phyloP scores from a whole-genome alignment of 1,140 invertebrate species.

The Bombyx mandarina region DNA sequence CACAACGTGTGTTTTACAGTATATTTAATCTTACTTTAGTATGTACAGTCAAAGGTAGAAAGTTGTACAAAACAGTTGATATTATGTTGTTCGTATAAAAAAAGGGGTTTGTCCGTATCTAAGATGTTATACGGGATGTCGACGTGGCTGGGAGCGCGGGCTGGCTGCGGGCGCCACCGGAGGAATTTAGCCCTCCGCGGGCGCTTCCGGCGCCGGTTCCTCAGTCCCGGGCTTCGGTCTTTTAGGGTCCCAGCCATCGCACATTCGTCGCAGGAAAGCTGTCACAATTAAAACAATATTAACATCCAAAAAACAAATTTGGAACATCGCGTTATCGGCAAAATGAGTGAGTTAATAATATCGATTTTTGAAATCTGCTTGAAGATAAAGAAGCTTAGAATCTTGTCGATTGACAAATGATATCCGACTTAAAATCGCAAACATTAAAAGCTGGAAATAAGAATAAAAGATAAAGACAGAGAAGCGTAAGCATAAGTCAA shows the following conservation, averaged over 20 bases:
- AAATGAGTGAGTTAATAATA: conserved; percentile 10
- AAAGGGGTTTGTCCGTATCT: conserved; percentile 47
- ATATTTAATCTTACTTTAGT: conserved; percentile 59
- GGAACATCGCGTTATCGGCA: conserved; percentile 8
- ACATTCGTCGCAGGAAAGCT: conserved; percentile 82
- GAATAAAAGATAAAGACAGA: background rate
- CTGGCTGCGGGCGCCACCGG: conserved; percentile 23
- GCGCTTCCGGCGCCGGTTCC: conserved; percentile 44
- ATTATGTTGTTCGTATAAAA: conserved; percentile 59
- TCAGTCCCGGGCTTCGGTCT: conserved; percentile 29
- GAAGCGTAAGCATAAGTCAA: no score
- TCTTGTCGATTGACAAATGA: conserved; percentile 13
- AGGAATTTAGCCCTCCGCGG: conserved; percentile 40
- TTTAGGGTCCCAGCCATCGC: conserved; percentile 70
- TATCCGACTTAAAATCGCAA: background rate
- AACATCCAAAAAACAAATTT: background rate
- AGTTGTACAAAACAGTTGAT: conserved; percentile 50
- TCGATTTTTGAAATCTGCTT: conserved; percentile 3
- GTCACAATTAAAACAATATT: conserved; percentile 31
- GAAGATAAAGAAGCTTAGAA: conserved; percentile 9
- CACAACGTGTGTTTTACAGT: conserved; percentile 65
- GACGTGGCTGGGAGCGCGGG: conserved; percentile 16
- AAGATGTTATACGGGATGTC: conserved; percentile 44
- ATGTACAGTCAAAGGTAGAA: conserved; percentile 53
- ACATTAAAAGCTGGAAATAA: background rate